A percentile compares a stretch with the other conserved stretches of the same genome.
Conservation (phyloP, 2,113 vertebrate species). For the Rhineura floridana region DNA sequence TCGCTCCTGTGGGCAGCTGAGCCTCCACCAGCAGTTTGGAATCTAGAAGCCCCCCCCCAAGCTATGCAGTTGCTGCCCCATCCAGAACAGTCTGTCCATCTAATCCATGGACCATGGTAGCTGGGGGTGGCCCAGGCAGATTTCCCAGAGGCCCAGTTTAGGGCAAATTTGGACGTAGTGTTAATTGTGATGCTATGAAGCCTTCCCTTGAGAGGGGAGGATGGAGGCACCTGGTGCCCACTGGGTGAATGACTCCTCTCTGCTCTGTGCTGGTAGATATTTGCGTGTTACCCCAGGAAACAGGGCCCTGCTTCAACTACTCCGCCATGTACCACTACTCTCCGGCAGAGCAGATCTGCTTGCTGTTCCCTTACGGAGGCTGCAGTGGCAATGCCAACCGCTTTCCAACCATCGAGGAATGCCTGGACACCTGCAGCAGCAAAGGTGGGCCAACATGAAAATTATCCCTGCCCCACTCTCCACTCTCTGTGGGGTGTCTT, state of each 20-base stretch:
- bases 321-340: slow-evolving; percentile 82
- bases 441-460: background rate
- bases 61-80: too few species aligned
- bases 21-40: too few species aligned
- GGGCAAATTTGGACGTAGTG: too few species aligned
- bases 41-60: too few species aligned
- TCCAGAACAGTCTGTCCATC: too few species aligned
- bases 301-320: slow-evolving; percentile 74
- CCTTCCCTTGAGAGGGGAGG: too few species aligned
- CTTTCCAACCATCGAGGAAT: slow-evolving; percentile 66
- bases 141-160: too few species aligned
- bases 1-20: too few species aligned
- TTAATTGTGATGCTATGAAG: too few species aligned
- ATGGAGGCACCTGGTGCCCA: background rate
- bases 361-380: slow-evolving; percentile 83
- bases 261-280: background rate
- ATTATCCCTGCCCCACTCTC: too few species aligned
- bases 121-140: too few species aligned
- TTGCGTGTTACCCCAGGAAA: slow-evolving; percentile 71
- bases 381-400: slow-evolving; percentile 84
- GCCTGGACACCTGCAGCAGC: slow-evolving; percentile 52
- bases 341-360: slow-evolving; percentile 56
- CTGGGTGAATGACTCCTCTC: background rate
- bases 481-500: background rate
- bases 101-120: too few species aligned